phyloP scores from a whole-genome alignment of 2,797 vertebrate species.

The Neoniphon sammara region DNA sequence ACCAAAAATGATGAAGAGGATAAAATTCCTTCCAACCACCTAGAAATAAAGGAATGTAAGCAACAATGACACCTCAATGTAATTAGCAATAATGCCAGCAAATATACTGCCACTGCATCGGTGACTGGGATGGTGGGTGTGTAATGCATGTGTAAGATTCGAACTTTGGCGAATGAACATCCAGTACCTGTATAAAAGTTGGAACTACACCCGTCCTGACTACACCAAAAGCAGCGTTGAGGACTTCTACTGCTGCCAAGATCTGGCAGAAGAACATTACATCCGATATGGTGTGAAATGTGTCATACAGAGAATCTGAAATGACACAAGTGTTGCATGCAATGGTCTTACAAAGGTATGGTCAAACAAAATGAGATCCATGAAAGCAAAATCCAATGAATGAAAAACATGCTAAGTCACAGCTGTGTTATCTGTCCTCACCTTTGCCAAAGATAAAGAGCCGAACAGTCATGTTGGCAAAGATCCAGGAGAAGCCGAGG shows the following conservation, averaged over 20 bases:
- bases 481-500: slow-evolving; percentile 97
- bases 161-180: neutral
- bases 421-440: slow-evolving; percentile 50
- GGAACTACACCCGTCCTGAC: slow-evolving; percentile 88
- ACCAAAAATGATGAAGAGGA: slow-evolving; percentile 94
- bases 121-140: neutral
- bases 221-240: slow-evolving; percentile 91
- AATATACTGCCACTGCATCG: neutral
- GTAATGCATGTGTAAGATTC: neutral
- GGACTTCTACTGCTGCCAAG: slow-evolving; percentile 89
- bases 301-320: slow-evolving; percentile 95
- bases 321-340: slow-evolving; percentile 16
- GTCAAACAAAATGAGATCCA: neutral
- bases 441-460: slow-evolving; percentile 93
- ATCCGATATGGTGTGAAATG: slow-evolving; percentile 92
- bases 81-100: neutral
- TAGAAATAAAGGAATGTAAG: slow-evolving; percentile 61
- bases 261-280: slow-evolving; percentile 98
- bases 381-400: neutral
- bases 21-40: slow-evolving; percentile 93
- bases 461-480: slow-evolving; percentile 95
- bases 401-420: neutral
- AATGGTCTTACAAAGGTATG: neutral
- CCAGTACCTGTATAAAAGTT: slow-evolving; percentile 86
- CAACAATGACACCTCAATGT: slow-evolving; percentile 17